Evolutionary conservation across 2,888 invertebrate genomes (phyloP).

Genomic region (Scotopteryx bipunctaria): DNA sequence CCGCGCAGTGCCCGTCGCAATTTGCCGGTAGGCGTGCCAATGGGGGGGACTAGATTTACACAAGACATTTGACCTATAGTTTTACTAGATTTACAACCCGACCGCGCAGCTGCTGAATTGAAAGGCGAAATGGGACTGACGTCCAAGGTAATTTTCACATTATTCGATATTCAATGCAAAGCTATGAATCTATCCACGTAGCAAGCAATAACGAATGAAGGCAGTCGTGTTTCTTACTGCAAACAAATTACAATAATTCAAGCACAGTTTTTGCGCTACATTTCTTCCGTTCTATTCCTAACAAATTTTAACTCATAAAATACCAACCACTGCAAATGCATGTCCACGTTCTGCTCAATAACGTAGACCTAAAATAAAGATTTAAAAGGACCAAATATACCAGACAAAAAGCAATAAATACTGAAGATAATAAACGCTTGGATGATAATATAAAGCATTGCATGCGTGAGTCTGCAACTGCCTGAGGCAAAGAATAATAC

Average conservation of each 20-base stretch:
- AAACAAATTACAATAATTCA: neutral
- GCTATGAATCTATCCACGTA: conserved; percentile 8
- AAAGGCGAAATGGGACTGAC: conserved; percentile 24
- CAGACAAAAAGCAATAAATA: conserved; percentile 30
- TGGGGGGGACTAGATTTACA: conserved; percentile 46
- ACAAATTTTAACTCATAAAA: neutral
- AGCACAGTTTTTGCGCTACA: neutral
- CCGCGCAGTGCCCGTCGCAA: conserved; percentile 59
- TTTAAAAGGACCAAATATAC: conserved; percentile 10
- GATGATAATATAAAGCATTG: conserved; percentile 33
- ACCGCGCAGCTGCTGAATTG: conserved; percentile 27
- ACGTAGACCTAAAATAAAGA: conserved; percentile 12
- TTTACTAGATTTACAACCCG: conserved; percentile 27
- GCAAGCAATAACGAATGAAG: conserved; percentile 5
- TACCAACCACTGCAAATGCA: neutral
- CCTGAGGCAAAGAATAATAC: conserved; percentile 23
- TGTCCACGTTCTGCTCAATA: conserved; percentile 9
- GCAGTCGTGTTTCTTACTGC: neutral
- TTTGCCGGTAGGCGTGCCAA: conserved; percentile 69
- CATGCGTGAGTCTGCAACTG: conserved; percentile 33
- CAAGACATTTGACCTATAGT: conserved; percentile 39
- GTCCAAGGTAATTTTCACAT: conserved; percentile 22
- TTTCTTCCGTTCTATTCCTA: neutral
- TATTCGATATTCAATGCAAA: conserved; percentile 19
- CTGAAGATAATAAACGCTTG: conserved; percentile 33